Conservation (phyloP, 2,888 invertebrate genomes). For the Athrips mouffetella region DNA sequence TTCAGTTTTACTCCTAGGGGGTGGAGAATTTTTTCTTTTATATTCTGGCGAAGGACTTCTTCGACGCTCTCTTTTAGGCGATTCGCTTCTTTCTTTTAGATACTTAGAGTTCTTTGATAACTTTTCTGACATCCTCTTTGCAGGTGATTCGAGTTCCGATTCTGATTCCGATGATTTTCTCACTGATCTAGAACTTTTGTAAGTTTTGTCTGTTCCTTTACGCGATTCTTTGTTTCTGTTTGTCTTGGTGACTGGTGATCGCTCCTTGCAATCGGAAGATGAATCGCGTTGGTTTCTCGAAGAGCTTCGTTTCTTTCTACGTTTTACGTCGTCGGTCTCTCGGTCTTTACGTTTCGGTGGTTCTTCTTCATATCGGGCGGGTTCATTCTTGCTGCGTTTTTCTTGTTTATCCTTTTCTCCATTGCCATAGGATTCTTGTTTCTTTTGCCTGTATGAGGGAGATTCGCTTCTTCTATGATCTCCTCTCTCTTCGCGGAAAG, state of each 20-base stretch:
- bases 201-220: constrained; percentile 43
- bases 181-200: constrained; percentile 43
- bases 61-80: constrained; percentile 36
- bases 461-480: constrained; percentile 40
- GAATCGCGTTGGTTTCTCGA: constrained; percentile 46
- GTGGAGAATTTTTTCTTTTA: constrained; percentile 41
- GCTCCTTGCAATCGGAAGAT: constrained; percentile 46
- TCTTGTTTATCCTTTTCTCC: constrained; percentile 37
- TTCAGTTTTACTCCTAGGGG: constrained; percentile 39
- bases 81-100: constrained; percentile 34
- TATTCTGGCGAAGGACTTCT: constrained; percentile 45
- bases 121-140: constrained; percentile 41
- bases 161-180: constrained; percentile 48
- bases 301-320: constrained; percentile 43
- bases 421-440: constrained; percentile 32
- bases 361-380: constrained; percentile 44
- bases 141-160: constrained; percentile 46
- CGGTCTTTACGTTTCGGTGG: constrained; percentile 36
- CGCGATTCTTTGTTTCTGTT: constrained; percentile 41
- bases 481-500: constrained; percentile 40
- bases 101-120: constrained; percentile 39
- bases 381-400: constrained; percentile 27
- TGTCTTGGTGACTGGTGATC: constrained; percentile 40
- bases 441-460: constrained; percentile 36
- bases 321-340: constrained; percentile 34